Base-by-base conservation (phyloP, 2,797 vertebrate species). In the Champsocephalus gunnari region DNA sequence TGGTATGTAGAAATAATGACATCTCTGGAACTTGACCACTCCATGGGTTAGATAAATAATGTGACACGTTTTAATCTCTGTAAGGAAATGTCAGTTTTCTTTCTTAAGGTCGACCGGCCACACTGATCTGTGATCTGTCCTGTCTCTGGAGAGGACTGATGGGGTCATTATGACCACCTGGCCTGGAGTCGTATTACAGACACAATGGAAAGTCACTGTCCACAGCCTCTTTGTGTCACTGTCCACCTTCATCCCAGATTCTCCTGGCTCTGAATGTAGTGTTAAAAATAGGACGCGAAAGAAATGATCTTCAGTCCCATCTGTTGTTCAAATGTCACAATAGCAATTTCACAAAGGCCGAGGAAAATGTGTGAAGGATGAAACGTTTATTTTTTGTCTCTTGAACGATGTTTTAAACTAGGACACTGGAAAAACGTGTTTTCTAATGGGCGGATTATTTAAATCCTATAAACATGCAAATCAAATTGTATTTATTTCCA, bases 401-500 rank as follows among this genome's bases (percentile, higher is more conserved):
- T 54, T 3, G 13, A 50, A 64, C 41, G 47, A 63, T 21, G 34
- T 53, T 75, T 66, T 3, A 72, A 49, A 63, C 49, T 57, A 57
- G 45, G 60, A 75, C 58, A 58, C 16, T 34, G 34, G 51, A 47
- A 16, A 19, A 12, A n/a, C 16, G 63, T 51, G 38, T 24, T 71
- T 51, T 11, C 21, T 24, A 67, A 7, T 19, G 38, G 48, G 19
- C 41, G 55, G 38, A 12, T 61, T 57, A 51, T 57, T 68, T 24
- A 53, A 73, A 5, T 72, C n/a, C 21, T 21, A 9, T 12, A 32
- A 71, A 61, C 44, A 28, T 68, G 50, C 59, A 61, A 58, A 80
- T 71, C 38, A 14, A 76, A 82, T 43, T 60, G 49, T 83, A 75
- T 84, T 77, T 85, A 81, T 85, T 86, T 80, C 45, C 73, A 63